phyloP scores from a whole-genome alignment of 2,888 invertebrate genomes.

The Himalopsyche japonica region DNA sequence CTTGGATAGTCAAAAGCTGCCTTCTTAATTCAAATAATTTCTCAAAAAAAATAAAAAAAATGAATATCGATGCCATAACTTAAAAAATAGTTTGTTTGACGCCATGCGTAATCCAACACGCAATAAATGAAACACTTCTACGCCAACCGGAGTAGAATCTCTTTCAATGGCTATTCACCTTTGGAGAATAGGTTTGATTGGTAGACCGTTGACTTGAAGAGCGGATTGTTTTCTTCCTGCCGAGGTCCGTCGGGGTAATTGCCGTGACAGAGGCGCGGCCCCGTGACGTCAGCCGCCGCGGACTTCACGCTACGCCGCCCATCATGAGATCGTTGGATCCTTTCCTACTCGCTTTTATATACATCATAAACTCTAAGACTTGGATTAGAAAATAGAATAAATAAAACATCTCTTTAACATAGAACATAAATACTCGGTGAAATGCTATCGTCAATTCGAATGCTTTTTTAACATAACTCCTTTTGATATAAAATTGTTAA shows the following conservation, averaged over 20 bases:
- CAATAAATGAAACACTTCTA: background rate
- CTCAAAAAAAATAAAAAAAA: too few species aligned
- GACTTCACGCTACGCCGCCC: background rate
- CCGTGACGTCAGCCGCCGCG: constrained; percentile 21
- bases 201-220: background rate
- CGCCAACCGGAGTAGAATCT: background rate
- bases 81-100: too few species aligned
- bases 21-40: too few species aligned
- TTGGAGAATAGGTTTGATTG: background rate
- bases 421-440: too few species aligned
- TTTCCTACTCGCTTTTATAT: background rate
- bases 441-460: too few species aligned
- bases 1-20: too few species aligned
- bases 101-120: too few species aligned
- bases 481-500: too few species aligned
- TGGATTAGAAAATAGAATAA: background rate
- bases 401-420: background rate
- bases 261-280: constrained; percentile 36
- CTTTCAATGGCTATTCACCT: background rate
- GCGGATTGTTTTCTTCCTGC: constrained; percentile 4
- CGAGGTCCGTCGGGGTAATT: constrained; percentile 25
- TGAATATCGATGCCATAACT: too few species aligned
- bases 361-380: background rate
- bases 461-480: too few species aligned
- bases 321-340: background rate